Percentiles rank a stretch among this genome's conserved stretches.
phyloP scores from a whole-genome alignment of 2,888 invertebrate genomes.

The Papilio elwesi region DNA sequence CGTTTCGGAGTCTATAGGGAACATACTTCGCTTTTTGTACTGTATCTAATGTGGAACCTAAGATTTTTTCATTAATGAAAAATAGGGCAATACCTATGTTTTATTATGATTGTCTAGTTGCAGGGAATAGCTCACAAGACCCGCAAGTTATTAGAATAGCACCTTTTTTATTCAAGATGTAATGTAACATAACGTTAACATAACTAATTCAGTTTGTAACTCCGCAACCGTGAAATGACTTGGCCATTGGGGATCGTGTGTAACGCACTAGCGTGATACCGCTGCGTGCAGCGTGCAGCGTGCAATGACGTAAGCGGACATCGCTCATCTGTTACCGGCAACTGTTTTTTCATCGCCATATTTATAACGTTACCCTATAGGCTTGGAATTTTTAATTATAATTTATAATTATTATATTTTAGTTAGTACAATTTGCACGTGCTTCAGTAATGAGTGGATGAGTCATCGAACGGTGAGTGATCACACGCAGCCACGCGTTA shows the following conservation, averaged over 20 bases:
- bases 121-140: no score
- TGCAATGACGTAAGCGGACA: conserved; percentile 9
- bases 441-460: background rate
- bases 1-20: no score
- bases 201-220: conserved; percentile 10
- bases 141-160: background rate
- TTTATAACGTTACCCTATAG: no score
- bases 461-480: background rate
- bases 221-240: conserved; percentile 13
- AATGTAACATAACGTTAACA: conserved; percentile 5
- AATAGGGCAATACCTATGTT: no score
- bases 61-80: no score
- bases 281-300: conserved; percentile 7
- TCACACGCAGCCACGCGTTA: background rate
- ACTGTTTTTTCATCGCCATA: no score
- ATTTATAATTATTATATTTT: no score
- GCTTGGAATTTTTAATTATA: no score
- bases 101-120: no score
- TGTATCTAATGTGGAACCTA: no score
- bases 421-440: conserved; percentile 1
- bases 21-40: no score
- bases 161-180: background rate
- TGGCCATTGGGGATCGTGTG: background rate
- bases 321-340: background rate
- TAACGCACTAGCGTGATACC: conserved; percentile 12